These are phyloP conservation scores for Forbesichthys agassizii DNA, from an alignment of 2,113 vertebrate species.

Conservation along the genomic window DNA sequence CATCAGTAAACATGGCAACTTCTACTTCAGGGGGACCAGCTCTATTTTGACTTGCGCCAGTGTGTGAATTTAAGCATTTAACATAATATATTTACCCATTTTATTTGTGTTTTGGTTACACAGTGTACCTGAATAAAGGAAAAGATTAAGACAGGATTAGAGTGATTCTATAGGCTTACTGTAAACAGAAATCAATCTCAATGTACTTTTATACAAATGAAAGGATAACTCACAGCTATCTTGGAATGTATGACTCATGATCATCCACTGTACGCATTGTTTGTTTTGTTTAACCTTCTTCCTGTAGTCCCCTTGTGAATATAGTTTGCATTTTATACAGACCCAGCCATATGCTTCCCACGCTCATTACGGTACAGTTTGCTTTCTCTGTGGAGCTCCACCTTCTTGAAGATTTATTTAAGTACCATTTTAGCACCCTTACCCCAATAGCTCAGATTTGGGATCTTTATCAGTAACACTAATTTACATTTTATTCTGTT, in stretches of 20 bases:
- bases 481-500: no score
- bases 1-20: no score
- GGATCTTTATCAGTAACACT: no score
- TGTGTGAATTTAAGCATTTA: no score
- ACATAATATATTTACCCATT: no score
- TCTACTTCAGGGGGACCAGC: no score
- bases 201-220: background rate
- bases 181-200: background rate
- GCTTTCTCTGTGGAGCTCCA: conserved; percentile 39
- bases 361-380: conserved; percentile 52
- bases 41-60: no score
- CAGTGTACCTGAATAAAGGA: no score
- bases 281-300: conserved; percentile 20
- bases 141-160: no score
- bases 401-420: conserved; percentile 28
- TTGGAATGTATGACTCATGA: background rate
- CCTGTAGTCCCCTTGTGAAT: conserved; percentile 35
- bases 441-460: background rate
- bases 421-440: background rate
- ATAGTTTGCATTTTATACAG: conserved; percentile 54
- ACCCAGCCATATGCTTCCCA: conserved; percentile 33
- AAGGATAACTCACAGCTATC: background rate
- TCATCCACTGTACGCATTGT: background rate
- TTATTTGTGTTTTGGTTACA: no score
- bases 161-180: background rate